These are phyloP conservation scores for Eudyptes chrysolophus DNA, from an alignment of 2,113 vertebrate species.

Conservation along the genomic window DNA sequence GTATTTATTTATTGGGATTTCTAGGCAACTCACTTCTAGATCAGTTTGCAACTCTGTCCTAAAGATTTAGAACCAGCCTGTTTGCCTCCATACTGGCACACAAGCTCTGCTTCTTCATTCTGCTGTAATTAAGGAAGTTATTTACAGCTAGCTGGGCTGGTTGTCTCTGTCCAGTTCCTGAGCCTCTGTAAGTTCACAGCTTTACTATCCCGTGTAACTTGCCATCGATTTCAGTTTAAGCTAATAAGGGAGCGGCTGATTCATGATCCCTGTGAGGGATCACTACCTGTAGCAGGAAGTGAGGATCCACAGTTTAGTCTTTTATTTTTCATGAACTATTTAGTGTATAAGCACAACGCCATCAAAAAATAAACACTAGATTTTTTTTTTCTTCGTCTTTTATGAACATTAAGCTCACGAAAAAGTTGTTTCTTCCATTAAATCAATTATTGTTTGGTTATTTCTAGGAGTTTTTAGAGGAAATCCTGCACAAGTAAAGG, in stretches of 20 bases:
- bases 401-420: not conserved
- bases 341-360: not conserved
- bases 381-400: not conserved
- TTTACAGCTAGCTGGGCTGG: not conserved
- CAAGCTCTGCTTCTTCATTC: not conserved
- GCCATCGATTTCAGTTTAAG: not conserved
- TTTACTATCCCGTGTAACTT: not conserved
- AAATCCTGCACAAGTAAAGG: conserved; percentile 88
- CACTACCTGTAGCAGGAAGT: not conserved
- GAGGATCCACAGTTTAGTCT: not conserved
- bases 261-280: not conserved
- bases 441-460: not conserved
- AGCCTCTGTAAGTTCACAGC: not conserved
- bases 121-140: not conserved
- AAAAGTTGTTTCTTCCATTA: not conserved
- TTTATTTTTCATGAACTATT: not conserved
- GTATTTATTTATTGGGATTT: not conserved
- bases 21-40: not conserved
- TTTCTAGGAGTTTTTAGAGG: conserved; percentile 89
- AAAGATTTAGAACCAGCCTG: not conserved
- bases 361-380: not conserved
- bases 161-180: not conserved
- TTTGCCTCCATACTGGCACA: not conserved
- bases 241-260: not conserved
- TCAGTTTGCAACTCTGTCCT: not conserved